Percentiles rank a stretch among this genome's conserved stretches.
Conservation (phyloP, 2,113 vertebrate species). For the Petrocephalus microphthalmus region DNA sequence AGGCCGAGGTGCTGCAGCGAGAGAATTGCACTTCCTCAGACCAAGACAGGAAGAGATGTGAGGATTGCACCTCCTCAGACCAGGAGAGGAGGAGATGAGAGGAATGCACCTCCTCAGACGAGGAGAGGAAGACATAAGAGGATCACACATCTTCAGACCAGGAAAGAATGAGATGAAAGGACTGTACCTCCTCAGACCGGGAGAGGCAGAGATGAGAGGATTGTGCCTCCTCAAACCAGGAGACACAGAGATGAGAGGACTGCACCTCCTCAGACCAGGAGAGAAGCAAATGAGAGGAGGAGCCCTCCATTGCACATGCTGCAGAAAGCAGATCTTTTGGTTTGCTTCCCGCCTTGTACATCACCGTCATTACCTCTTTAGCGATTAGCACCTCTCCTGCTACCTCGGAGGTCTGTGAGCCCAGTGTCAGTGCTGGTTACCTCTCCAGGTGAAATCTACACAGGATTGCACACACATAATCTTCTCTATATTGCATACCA, state of each 20-base stretch:
- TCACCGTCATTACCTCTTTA: not conserved
- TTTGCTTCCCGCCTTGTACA: not conserved
- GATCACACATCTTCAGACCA: too few species aligned
- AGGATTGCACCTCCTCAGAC: too few species aligned
- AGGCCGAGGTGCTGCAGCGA: not conserved
- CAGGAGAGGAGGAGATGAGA: too few species aligned
- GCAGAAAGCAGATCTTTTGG: not conserved
- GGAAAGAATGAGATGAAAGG: not conserved
- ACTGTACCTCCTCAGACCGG: not conserved
- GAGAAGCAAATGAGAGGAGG: not conserved
- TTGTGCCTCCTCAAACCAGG: not conserved
- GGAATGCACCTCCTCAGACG: too few species aligned
- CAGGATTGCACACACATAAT: slow-evolving; percentile 27
- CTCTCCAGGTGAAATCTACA: slow-evolving; percentile 20
- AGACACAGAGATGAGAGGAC: not conserved
- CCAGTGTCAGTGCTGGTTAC: slow-evolving; percentile 11
- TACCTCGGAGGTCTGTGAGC: not conserved
- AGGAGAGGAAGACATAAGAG: too few species aligned
- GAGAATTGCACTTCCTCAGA: not conserved
- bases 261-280: too few species aligned
- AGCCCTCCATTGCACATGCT: not conserved
- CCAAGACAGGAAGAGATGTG: too few species aligned
- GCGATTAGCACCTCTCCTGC: not conserved
- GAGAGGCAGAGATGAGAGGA: not conserved
- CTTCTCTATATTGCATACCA: slow-evolving; percentile 25